Conservation (phyloP, 2,888 invertebrate species). For the Eulithis prunata region DNA sequence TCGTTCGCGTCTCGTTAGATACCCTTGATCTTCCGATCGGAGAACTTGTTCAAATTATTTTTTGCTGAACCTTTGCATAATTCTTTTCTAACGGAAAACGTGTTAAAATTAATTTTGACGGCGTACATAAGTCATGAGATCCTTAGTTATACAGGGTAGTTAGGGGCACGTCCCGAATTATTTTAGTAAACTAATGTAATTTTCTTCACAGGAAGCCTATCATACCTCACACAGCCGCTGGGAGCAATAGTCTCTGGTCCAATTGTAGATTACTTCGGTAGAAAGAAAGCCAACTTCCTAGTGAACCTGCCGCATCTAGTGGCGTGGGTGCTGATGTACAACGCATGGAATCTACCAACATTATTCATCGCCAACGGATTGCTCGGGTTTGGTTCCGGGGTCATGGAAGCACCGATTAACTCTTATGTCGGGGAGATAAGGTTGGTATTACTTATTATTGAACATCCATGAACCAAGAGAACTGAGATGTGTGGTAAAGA, state of each 20-base stretch:
- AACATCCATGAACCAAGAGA: too few species aligned
- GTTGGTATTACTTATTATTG: constrained; percentile 47
- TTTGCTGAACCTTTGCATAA: too few species aligned
- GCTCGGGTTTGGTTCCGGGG: constrained; percentile 82
- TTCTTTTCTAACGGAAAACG: too few species aligned
- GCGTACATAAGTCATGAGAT: too few species aligned
- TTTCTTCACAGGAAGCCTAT: constrained; percentile 75
- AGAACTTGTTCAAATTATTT: too few species aligned
- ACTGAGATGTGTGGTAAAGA: too few species aligned
- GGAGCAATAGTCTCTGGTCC: constrained; percentile 83
- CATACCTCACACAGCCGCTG: constrained; percentile 82
- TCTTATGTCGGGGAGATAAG: constrained; percentile 85
- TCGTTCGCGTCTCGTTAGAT: too few species aligned
- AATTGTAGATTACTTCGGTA: constrained; percentile 80
- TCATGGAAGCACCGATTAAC: constrained; percentile 85
- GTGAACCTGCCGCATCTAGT: constrained; percentile 82
- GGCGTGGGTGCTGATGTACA: constrained; percentile 83
- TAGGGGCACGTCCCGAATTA: too few species aligned
- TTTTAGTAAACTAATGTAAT: neutral
- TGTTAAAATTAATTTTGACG: too few species aligned
- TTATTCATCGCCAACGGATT: constrained; percentile 79
- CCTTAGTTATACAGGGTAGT: too few species aligned
- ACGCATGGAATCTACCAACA: constrained; percentile 69
- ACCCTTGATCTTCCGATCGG: too few species aligned
- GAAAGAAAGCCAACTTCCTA: constrained; percentile 81